A percentile compares a stretch with the other conserved stretches of the same genome.
Evolutionary conservation across 2,888 invertebrate genomes (phyloP).

Genomic region (Alsophila aescularia): DNA sequence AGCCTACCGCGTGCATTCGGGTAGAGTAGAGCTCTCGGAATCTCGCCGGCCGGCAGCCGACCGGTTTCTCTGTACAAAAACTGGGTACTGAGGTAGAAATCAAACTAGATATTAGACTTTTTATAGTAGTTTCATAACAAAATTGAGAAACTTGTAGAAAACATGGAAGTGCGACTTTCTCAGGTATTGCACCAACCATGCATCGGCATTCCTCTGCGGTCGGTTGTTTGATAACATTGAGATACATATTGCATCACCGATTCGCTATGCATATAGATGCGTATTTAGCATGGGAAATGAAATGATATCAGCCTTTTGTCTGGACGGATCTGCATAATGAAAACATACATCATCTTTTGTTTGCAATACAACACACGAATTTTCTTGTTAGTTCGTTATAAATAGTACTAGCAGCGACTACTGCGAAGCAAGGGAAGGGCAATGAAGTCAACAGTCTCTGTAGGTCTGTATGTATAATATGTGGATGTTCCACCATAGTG

Average conservation of each 20-base stretch:
- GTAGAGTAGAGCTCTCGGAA: constrained; percentile 17
- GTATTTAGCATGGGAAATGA: background rate
- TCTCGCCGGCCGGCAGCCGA: constrained; percentile 15
- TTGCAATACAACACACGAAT: too few species aligned
- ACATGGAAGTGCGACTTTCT: constrained; percentile 5
- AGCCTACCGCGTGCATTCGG: constrained; percentile 13
- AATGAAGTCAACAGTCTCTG: too few species aligned
- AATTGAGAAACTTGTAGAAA: constrained; percentile 14
- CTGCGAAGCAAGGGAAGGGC: too few species aligned
- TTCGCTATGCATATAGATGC: background rate
- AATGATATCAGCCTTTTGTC: constrained; percentile 9
- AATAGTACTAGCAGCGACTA: too few species aligned
- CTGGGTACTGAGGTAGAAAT: constrained; percentile 16
- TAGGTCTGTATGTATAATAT: too few species aligned
- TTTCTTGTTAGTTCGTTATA: too few species aligned
- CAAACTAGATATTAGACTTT: constrained; percentile 18
- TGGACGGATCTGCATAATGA: constrained; percentile 7
- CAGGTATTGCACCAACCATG: background rate
- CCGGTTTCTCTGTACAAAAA: constrained; percentile 27
- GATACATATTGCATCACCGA: constrained; percentile 2
- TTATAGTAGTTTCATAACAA: constrained; percentile 10
- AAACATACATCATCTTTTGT: constrained; percentile 2
- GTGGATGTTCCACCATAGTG: too few species aligned
- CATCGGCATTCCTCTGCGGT: constrained; percentile 1
- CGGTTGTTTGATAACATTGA: background rate